A percentile compares a stretch with the other conserved stretches of the same genome.
These are phyloP conservation scores for Gavia stellata DNA, from an alignment of 2,113 vertebrate genomes.

Conservation along the genomic window DNA sequence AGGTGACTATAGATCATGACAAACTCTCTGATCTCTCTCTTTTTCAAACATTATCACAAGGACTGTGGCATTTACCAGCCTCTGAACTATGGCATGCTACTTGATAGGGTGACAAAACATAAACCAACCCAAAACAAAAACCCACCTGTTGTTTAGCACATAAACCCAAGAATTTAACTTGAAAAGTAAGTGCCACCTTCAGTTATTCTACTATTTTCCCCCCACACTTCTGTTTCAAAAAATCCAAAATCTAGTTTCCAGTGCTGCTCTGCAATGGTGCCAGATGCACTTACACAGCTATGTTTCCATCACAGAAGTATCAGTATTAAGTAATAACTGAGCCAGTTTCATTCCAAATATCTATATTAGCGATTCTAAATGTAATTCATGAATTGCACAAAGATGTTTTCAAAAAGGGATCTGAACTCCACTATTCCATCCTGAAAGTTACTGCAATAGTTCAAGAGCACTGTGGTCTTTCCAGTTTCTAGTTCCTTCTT, in stretches of 20 bases:
- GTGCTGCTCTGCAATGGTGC: neutral
- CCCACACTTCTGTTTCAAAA: neutral
- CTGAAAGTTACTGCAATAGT: neutral
- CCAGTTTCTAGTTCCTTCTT: constrained; percentile 57
- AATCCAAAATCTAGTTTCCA: neutral
- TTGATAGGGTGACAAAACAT: neutral
- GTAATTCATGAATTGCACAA: neutral
- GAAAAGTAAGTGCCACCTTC: neutral
- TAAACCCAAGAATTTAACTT: neutral
- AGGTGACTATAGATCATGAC: neutral
- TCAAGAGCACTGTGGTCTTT: neutral
- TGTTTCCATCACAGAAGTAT: neutral
- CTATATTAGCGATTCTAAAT: neutral
- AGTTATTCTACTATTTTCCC: neutral
- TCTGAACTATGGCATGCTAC: neutral
- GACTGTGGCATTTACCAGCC: neutral
- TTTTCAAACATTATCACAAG: neutral
- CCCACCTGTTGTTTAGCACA: neutral
- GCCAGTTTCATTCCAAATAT: neutral
- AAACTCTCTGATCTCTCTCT: neutral
- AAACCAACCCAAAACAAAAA: neutral
- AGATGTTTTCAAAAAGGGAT: neutral
- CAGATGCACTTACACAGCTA: neutral
- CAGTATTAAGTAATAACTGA: neutral
- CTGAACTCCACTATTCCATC: neutral